phyloP scores from a whole-genome alignment of 2,888 invertebrate species.

The Argyra leucocephala region DNA sequence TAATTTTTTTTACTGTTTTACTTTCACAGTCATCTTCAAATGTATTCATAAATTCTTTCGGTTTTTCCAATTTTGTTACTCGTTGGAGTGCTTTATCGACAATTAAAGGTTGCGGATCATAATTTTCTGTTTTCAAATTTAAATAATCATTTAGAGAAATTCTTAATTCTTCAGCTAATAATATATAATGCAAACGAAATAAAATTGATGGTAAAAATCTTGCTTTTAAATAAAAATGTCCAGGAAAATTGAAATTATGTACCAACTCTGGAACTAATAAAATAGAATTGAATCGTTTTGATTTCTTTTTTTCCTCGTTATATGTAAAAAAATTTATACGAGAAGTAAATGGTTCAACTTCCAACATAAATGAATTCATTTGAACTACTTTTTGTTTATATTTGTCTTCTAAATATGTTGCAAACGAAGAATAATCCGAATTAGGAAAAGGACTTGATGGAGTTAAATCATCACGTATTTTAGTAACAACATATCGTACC shows the following conservation, averaged over 20 bases:
- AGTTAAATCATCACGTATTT: constrained; percentile 55
- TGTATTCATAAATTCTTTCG: constrained; percentile 17
- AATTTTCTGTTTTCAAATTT: constrained; percentile 27
- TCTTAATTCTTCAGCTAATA: constrained; percentile 38
- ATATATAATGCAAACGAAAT: constrained; percentile 50
- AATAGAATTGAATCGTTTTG: constrained; percentile 43
- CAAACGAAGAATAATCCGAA: constrained; percentile 50
- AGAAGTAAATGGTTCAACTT: constrained; percentile 53
- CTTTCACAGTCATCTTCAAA: background rate
- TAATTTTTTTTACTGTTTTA: background rate
- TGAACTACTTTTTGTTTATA: constrained; percentile 55
- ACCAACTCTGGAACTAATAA: constrained; percentile 83
- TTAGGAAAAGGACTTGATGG: constrained; percentile 60
- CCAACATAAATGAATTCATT: constrained; percentile 64
- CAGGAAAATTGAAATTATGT: constrained; percentile 58
- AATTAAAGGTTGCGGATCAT: constrained; percentile 32
- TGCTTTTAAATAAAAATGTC: constrained; percentile 75
- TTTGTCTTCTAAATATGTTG: constrained; percentile 64
- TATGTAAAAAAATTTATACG: constrained; percentile 39
- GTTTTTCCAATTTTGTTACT: constrained; percentile 29
- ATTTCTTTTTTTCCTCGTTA: constrained; percentile 34
- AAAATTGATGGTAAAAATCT: constrained; percentile 74
- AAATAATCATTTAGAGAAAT: constrained; percentile 39
- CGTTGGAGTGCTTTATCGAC: constrained; percentile 35
- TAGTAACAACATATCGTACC: constrained; percentile 57